Evolutionary conservation across 2,888 invertebrate genomes (phyloP).

Genomic region (Nasonia oneida): DNA sequence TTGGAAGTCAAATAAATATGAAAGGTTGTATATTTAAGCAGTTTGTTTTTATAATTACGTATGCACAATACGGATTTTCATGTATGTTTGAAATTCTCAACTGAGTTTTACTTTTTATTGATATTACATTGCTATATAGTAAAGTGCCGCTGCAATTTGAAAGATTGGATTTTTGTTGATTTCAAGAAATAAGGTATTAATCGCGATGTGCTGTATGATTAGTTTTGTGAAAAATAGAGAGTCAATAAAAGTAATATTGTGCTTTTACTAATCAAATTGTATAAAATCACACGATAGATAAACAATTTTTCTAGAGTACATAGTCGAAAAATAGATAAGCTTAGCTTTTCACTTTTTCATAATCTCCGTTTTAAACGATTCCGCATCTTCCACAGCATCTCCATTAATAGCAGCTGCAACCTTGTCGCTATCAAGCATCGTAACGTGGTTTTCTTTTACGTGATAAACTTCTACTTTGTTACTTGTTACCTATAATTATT

Average conservation of each 20-base stretch:
- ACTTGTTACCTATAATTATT: constrained; percentile 79
- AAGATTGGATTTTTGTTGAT: no score
- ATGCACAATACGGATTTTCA: background rate
- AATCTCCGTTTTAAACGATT: constrained; percentile 67
- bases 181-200: no score
- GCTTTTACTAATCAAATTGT: background rate
- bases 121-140: no score
- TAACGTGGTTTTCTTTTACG: constrained; percentile 87
- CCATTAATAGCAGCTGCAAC: constrained; percentile 79
- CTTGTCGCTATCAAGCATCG: constrained; percentile 85
- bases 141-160: no score
- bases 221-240: no score
- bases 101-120: no score
- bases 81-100: background rate
- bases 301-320: no score
- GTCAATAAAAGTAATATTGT: background rate
- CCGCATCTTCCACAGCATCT: constrained; percentile 70
- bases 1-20: no score
- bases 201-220: no score
- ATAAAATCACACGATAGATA: no score
- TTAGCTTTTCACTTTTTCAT: constrained; percentile 67
- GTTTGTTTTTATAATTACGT: background rate
- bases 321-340: background rate
- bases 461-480: constrained; percentile 82
- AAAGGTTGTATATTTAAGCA: background rate